A percentile compares a stretch with the other conserved stretches of the same genome.
These are phyloP conservation scores for Parascotia fuliginaria DNA, from an alignment of 2,888 invertebrate species.

Conservation along the genomic window DNA sequence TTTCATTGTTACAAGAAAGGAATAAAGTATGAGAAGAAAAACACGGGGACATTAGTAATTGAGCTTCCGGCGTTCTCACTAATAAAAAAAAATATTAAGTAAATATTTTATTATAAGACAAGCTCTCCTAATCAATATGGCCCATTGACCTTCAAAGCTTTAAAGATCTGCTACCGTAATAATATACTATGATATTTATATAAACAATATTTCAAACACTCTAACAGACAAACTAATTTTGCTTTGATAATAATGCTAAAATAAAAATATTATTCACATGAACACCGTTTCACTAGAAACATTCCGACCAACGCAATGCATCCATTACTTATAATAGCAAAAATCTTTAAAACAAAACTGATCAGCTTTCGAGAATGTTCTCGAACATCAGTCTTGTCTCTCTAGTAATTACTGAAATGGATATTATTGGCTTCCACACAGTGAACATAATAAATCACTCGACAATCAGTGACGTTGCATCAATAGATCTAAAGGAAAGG, in stretches of 20 bases:
- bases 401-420: conserved; percentile 66
- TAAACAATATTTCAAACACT: too few relatives aligned
- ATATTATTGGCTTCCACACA: conserved; percentile 51
- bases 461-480: conserved; percentile 65
- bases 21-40: too few relatives aligned
- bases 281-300: not conserved
- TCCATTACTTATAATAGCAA: conserved; percentile 22
- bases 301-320: conserved; percentile 8
- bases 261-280: not conserved
- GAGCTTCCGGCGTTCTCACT: too few relatives aligned
- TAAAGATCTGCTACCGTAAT: too few relatives aligned
- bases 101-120: too few relatives aligned
- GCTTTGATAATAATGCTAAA: not conserved
- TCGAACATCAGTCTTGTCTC: conserved; percentile 48
- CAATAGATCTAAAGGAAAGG: conserved; percentile 46
- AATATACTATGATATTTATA: too few relatives aligned
- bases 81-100: too few relatives aligned
- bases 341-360: conserved; percentile 34
- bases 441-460: conserved; percentile 63
- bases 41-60: too few relatives aligned
- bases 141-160: too few relatives aligned
- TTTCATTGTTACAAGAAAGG: too few relatives aligned
- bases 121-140: too few relatives aligned
- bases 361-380: conserved; percentile 20
- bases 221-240: too few relatives aligned